Evolutionary conservation across 1,140 invertebrate species (phyloP), one percentile per base, ranked within the genome.

Genomic region (Pseudomyrmex dendroicus): DNA sequence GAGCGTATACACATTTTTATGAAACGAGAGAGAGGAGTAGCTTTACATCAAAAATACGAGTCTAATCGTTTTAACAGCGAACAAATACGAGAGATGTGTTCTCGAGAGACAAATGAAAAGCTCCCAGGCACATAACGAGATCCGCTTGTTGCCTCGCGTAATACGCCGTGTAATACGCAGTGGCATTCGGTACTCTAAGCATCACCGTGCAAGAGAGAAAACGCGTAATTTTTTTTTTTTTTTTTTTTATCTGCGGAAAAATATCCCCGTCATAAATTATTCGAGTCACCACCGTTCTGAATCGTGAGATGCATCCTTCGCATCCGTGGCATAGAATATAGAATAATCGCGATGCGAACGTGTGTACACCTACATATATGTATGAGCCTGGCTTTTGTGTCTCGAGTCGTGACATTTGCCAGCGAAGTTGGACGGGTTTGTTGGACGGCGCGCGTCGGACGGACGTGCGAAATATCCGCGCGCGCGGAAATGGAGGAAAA

Each of bases 101-200:
- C n/a, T 68, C 10, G 13, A 20, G 17, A 17, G 9, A 15, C 48
- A 59, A 72, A 80, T 80, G 54, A 80, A 61, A 80, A 80, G 72
- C 20, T 7, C 22, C 35, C 35, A 4, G 35, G 12, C 4, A 35
- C 35, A 35, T 35, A 54, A 52, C 9, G 54, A n/a, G 67, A 22
- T 50, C 17, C 44, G 44, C 62, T 56, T 22, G 73, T 54, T 64
- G 61, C 25, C 12, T 76, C 52, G 4, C 35, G 3, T 20, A n/a
- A 68, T n/a, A n/a, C n/a, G 22, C 35, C 57, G 66, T 56, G 48
- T 25, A 72, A 61, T 35, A 3, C 1, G 22, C 20, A 67, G 68
- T 9, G 17, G 12, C 62, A 57, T 57, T 25, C 2, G 35, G 35
- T 25, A 35, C 35, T 35, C 35, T 35, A 35, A 35, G 5, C 35